Evolutionary conservation across 2,113 vertebrate genomes (phyloP).

Genomic region (Pristiophorus japonicus): DNA sequence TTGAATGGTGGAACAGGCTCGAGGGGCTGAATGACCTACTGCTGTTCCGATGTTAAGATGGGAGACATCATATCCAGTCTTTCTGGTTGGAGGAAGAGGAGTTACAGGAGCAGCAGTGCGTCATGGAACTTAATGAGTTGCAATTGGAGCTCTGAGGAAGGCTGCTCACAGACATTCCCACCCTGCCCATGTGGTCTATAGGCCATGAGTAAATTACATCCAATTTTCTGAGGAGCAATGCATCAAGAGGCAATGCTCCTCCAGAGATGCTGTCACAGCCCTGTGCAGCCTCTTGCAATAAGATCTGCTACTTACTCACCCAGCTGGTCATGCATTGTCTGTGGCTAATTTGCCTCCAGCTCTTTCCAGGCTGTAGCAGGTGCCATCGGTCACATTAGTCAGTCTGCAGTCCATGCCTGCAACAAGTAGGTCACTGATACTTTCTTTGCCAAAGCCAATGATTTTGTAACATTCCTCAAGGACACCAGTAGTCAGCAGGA

Average conservation of each 20-base stretch:
- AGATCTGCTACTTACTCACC: neutral
- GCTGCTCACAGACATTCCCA: neutral
- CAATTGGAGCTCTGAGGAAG: neutral
- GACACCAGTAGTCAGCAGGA: neutral
- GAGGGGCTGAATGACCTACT: too few species aligned
- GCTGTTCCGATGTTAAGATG: too few species aligned
- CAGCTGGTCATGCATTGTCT: neutral
- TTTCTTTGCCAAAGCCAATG: neutral
- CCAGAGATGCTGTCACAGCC: too few species aligned
- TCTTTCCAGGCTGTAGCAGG: neutral
- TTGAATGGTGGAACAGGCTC: too few species aligned
- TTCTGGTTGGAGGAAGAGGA: neutral
- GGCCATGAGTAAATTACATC: neutral
- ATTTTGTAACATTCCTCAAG: neutral
- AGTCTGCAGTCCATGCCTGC: neutral
- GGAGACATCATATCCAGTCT: neutral
- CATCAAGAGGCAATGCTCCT: neutral
- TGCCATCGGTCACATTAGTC: neutral
- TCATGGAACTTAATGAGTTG: neutral
- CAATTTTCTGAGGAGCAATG: neutral
- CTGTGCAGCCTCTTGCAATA: too few species aligned
- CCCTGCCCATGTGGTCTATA: neutral
- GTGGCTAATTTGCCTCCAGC: neutral
- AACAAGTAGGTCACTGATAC: neutral
- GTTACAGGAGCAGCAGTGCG: neutral